Conservation (phyloP, 2,888 invertebrate species). For the Drosophila tanythrix region DNA sequence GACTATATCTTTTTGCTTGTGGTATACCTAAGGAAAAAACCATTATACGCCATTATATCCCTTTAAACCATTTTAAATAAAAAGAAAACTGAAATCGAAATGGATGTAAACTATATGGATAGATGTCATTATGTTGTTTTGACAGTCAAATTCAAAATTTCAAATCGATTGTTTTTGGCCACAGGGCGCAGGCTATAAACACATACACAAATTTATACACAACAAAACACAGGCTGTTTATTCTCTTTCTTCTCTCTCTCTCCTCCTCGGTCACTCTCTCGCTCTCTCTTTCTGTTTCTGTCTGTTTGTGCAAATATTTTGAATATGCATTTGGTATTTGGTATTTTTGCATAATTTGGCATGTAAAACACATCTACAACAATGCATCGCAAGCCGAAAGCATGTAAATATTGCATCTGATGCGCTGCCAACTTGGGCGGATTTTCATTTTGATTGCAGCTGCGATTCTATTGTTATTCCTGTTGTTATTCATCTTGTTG, state of each 20-base stretch:
- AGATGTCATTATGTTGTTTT: constrained; percentile 77
- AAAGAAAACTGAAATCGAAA: not conserved
- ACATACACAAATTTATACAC: constrained; percentile 16
- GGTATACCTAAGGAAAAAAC: not conserved
- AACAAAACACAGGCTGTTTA: constrained; percentile 41
- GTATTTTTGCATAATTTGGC: constrained; percentile 79
- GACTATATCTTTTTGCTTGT: not conserved
- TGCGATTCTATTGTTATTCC: constrained; percentile 34
- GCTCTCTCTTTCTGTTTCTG: constrained; percentile 8
- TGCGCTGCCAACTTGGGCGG: constrained; percentile 66
- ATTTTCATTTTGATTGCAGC: constrained; percentile 76
- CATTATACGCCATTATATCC: not conserved
- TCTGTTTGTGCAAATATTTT: constrained; percentile 56
- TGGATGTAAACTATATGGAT: constrained; percentile 19
- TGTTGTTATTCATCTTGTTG: constrained; percentile 15
- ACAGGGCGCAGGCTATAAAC: constrained; percentile 14
- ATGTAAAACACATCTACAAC: constrained; percentile 80
- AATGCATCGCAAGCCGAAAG: constrained; percentile 54
- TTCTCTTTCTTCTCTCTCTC: constrained; percentile 16
- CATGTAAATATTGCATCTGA: constrained; percentile 75
- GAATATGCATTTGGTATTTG: constrained; percentile 74
- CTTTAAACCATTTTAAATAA: no score
- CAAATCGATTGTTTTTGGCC: constrained; percentile 67
- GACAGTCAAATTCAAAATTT: constrained; percentile 66
- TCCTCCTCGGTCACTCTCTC: constrained; percentile 1